Percentiles rank a stretch among this genome's conserved stretches.
Evolutionary conservation across 2,888 invertebrate genomes (phyloP).

Genomic region (Drosophila pseudotakahashii): DNA sequence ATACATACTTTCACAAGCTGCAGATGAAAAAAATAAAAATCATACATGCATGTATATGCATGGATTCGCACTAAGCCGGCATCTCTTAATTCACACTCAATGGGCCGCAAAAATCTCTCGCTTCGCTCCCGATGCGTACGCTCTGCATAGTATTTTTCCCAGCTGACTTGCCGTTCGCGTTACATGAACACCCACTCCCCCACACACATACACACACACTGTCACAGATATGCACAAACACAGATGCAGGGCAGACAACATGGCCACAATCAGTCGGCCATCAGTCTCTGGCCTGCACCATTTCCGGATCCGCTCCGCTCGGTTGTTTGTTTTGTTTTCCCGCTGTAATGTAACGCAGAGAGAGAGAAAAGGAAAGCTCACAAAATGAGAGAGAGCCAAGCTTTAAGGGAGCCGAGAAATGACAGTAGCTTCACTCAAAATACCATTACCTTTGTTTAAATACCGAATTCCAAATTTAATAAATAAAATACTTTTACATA

Average conservation of each 20-base stretch:
- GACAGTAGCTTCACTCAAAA: background rate
- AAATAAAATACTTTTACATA: background rate
- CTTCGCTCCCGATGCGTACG: slow-evolving; percentile 31
- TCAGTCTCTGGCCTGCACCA: slow-evolving; percentile 29
- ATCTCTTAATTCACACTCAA: slow-evolving; percentile 63
- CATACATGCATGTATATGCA: slow-evolving; percentile 3
- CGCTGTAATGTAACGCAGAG: slow-evolving; percentile 15
- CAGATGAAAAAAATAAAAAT: background rate
- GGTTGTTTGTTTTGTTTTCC: slow-evolving; percentile 31
- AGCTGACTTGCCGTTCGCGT: slow-evolving; percentile 52
- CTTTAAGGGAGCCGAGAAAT: background rate
- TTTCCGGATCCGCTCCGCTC: slow-evolving; percentile 46
- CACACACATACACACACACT: background rate
- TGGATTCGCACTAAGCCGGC: slow-evolving; percentile 47
- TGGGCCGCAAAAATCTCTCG: slow-evolving; percentile 45
- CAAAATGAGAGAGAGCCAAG: background rate
- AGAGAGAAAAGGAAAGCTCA: background rate
- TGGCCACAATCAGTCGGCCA: slow-evolving; percentile 32
- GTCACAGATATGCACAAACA: background rate
- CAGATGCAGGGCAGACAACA: slow-evolving; percentile 19
- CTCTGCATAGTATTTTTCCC: slow-evolving; percentile 60
- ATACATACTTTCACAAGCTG: slow-evolving; percentile 5
- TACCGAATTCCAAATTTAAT: background rate
- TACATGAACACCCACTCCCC: slow-evolving; percentile 20
- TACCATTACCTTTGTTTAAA: background rate